These are phyloP conservation scores for Drosophila sturtevanti DNA, from an alignment of 1,140 invertebrate genomes.

Conservation along the genomic window DNA sequence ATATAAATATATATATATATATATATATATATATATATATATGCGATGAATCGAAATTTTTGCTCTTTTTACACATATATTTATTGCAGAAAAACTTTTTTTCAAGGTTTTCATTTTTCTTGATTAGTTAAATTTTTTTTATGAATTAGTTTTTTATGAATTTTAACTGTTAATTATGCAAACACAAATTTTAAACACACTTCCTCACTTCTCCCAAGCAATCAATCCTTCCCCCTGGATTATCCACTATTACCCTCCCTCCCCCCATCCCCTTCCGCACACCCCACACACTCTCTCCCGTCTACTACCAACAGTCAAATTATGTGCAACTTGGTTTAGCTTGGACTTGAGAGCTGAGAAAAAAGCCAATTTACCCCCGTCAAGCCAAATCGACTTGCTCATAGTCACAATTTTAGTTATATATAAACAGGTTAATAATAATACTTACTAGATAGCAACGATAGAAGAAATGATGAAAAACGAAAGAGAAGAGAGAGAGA, in stretches of 20 bases:
- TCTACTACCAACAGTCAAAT: conserved; percentile 57
- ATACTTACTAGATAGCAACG: conserved; percentile 3
- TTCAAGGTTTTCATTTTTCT: conserved; percentile 35
- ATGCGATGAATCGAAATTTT: not conserved
- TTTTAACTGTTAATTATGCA: conserved; percentile 46
- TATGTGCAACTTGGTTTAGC: conserved; percentile 79
- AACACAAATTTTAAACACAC: conserved; percentile 6
- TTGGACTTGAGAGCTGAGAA: conserved; percentile 21
- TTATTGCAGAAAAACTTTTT: conserved; percentile 42
- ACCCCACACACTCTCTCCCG: not conserved
- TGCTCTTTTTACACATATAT: conserved; percentile 10
- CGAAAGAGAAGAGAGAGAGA: not conserved
- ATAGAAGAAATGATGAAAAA: conserved; percentile 2
- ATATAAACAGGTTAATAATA: conserved; percentile 33
- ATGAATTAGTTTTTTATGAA: conserved; percentile 71
- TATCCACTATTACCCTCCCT: conserved; percentile 6
- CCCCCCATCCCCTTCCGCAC: not conserved
- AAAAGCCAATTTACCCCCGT: conserved; percentile 9
- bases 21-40: not conserved
- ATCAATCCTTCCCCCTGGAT: not conserved
- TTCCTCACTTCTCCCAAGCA: conserved; percentile 6
- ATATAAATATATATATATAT: conserved; percentile 15
- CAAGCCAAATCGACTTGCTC: conserved; percentile 79
- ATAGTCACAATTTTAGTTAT: conserved; percentile 69
- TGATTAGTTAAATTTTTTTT: conserved; percentile 65